Conservation (phyloP, 2,797 vertebrate species). For the Pseudochirops corinnae region DNA sequence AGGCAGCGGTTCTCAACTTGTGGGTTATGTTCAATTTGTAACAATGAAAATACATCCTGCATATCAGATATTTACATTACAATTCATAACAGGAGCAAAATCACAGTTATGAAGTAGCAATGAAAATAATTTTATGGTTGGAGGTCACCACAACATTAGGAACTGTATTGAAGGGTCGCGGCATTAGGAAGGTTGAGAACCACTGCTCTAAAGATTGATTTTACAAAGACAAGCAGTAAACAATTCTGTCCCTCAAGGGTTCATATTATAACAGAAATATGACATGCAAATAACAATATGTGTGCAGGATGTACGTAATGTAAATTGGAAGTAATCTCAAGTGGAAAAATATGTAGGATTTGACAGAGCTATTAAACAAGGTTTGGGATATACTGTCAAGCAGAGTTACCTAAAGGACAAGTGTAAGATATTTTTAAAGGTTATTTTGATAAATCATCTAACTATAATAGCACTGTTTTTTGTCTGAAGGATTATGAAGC, state of each 20-base stretch:
- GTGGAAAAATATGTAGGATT: background rate
- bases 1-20: too few relatives aligned
- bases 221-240: background rate
- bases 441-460: conserved; percentile 11
- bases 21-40: too few relatives aligned
- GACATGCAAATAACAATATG: background rate
- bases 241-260: background rate
- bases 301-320: background rate
- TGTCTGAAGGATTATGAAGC: too few relatives aligned
- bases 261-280: background rate
- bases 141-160: too few relatives aligned
- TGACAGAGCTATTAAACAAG: conserved; percentile 6
- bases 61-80: too few relatives aligned
- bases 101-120: too few relatives aligned
- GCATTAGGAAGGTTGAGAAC: too few relatives aligned
- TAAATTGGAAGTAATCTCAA: background rate
- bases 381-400: conserved; percentile 4
- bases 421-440: background rate
- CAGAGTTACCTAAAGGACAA: background rate
- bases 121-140: too few relatives aligned
- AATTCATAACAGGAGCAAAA: too few relatives aligned
- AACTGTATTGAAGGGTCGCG: too few relatives aligned
- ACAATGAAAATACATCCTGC: too few relatives aligned
- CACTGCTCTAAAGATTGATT: background rate
- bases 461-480: too few relatives aligned